Conservation (phyloP, 2,888 invertebrate genomes). For the Aelia acuminata region DNA sequence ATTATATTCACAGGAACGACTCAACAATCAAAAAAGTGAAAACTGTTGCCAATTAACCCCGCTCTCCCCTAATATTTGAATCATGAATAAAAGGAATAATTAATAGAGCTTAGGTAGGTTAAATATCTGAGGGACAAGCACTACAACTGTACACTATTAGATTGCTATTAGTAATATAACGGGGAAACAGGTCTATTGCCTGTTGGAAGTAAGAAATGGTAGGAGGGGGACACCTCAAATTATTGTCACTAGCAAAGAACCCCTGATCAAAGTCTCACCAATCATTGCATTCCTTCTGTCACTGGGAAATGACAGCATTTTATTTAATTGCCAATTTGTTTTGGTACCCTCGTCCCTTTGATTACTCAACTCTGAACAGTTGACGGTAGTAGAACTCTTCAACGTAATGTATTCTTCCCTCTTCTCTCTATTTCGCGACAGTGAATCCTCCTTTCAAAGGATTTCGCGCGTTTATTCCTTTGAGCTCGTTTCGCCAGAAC, state of each 20-base stretch:
- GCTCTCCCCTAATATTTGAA: too few species aligned
- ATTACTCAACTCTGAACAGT: conserved; percentile 8
- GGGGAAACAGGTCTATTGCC: background rate
- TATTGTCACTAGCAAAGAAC: background rate
- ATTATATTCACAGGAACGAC: too few species aligned
- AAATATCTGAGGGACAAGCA: too few species aligned
- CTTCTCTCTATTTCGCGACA: background rate
- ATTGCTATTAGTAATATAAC: background rate
- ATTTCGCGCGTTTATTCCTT: background rate
- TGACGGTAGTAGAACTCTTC: background rate
- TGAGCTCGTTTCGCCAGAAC: background rate
- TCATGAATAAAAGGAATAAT: too few species aligned
- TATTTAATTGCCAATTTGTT: conserved; percentile 42
- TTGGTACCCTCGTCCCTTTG: background rate
- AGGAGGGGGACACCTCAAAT: background rate
- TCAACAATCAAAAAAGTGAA: too few species aligned
- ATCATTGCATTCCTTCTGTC: conserved; percentile 21
- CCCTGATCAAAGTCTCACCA: conserved; percentile 12
- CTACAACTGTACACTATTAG: background rate
- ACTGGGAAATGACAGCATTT: conserved; percentile 23
- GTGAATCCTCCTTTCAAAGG: background rate
- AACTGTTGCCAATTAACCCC: too few species aligned
- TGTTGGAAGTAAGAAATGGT: background rate
- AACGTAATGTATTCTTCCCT: background rate
- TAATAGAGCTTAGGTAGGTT: too few species aligned